Base-by-base conservation (phyloP, 1,140 invertebrate genomes). In the Zaprionus gabonicus region DNA sequence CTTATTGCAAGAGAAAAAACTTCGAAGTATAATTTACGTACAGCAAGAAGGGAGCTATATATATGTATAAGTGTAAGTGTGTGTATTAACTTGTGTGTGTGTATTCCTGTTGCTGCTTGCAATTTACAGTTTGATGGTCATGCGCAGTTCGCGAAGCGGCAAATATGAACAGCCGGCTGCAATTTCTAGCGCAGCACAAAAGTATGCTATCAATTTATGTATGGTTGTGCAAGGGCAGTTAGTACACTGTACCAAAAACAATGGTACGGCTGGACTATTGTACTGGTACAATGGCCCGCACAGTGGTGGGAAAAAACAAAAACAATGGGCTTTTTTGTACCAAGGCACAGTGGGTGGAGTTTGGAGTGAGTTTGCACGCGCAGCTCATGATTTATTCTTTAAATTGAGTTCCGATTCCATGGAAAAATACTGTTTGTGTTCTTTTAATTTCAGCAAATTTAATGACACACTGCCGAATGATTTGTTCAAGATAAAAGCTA, bases 181-280 rank as follows among this genome's bases (percentile, higher is more conserved):
- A 58, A 58, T 67, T 67, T 57, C 28, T 55, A 55, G 64, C 64
- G 64, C 38, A 67, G 64, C 64, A 67, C 46, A 67, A 67, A 67
- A 67, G 64, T 67, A 67, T 67, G 64, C 64, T 67, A 57, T n/a
- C 53, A 67, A 46, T 67, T 67, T 67, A 53, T 67, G 55, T 58
- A 67, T 57, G n/a, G 38, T 57, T 67, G 55, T 31, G 55, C 36
- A 57, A 57, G 53, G 64, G 64, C 64, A 57, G 64, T 67, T 17
- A 57, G 64, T 57, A 28, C 64, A 17, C n/a, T n/a, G 5, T 41
- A 41, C 13, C 38, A 46, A 38, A 46, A 41, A 66, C 64, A 67
- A 67, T 65, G 13, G 27, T 34, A 34, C 31, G 31, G 9, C 31
- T 34, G 25, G 46, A 13, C 28, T 56, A 28, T 56, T 56, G 28